phyloP scores from a whole-genome alignment of 1,140 invertebrate species.

The Euwallacea fornicatus region DNA sequence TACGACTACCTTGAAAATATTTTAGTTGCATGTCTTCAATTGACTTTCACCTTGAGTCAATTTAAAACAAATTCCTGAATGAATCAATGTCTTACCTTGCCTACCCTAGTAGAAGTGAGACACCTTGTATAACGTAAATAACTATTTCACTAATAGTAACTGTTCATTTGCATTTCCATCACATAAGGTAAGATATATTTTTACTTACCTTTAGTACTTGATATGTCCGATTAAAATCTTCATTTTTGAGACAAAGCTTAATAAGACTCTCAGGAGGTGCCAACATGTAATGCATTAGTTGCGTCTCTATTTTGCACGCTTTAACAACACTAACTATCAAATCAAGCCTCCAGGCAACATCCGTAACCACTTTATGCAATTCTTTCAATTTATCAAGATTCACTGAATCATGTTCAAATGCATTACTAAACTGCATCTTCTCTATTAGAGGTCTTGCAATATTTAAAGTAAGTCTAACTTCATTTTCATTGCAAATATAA shows the following conservation, averaged over 20 bases:
- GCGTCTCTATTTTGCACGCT: slow-evolving; percentile 35
- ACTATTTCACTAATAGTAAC: no score
- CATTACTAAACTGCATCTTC: slow-evolving; percentile 42
- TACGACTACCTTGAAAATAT: no score
- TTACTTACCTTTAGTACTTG: slow-evolving; percentile 52
- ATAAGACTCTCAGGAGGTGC: slow-evolving; percentile 48
- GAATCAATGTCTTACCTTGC: no score
- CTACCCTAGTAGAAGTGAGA: no score
- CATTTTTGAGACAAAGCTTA: slow-evolving; percentile 47
- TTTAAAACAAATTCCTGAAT: no score
- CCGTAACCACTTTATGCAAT: slow-evolving; percentile 45
- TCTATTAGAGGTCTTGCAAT: slow-evolving; percentile 44
- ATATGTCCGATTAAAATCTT: slow-evolving; percentile 46
- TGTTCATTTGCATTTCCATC: no score
- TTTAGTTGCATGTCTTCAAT: no score
- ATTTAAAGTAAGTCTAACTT: slow-evolving; percentile 45
- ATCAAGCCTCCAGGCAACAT: slow-evolving; percentile 49
- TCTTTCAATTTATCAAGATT: slow-evolving; percentile 40
- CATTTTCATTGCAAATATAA: slow-evolving; percentile 45
- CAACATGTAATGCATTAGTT: slow-evolving; percentile 49
- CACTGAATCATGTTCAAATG: slow-evolving; percentile 37
- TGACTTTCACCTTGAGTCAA: no score
- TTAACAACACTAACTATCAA: slow-evolving; percentile 42
- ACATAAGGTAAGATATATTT: not conserved
- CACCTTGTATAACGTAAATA: no score